Base-by-base conservation (phyloP, 2,888 invertebrate species). In the Osmoderma eremita region DNA sequence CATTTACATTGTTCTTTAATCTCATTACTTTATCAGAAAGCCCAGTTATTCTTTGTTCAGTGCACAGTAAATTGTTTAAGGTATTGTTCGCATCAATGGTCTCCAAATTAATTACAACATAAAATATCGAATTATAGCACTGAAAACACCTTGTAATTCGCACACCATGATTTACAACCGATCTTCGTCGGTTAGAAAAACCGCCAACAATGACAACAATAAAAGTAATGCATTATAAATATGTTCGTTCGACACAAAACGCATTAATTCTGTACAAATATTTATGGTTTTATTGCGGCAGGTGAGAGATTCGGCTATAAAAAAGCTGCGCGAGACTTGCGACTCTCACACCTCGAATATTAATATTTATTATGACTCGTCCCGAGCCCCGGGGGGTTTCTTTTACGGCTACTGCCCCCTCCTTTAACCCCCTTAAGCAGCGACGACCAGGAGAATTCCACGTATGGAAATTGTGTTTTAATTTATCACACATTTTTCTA, bases 281-380 rank as follows among this genome's bases (percentile, higher is more conserved):
- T 81, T 81, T 81, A 81, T 81, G 80, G 79, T 80, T 81, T 81
- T 81, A 82, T 81, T 81, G 76, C 80, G 73, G 79, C 81, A 81
- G 81, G 80, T 81, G 81, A 79, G 78, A 73, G 74, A 73, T 74
- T 72, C 73, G 74, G 73, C 73, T 71, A 73, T 67, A 68, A 66
- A 73, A 72, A 73, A 72, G 73, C 70, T 70, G 71, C 58, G 45
- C 69, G 70, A 72, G 70, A 67, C 72, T 71, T 75, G 78, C 78
- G 76, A 77, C 76, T 79, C 78, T 80, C 80, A 77, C 80, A 80
- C 80, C 78, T 81, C 78, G 76, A 78, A 80, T 80, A 80, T 80
- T 81, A 80, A 81, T 81, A 81, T 82, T 82, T 82, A 82, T 82
- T 81, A 78, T 80, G 79, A 81, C 80, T 79, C 77, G 81, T 79